Percentiles rank a stretch among this genome's conserved stretches.
These are phyloP conservation scores for Desmodus rotundus DNA, from an alignment of 2,113 vertebrate genomes.

Conservation along the genomic window DNA sequence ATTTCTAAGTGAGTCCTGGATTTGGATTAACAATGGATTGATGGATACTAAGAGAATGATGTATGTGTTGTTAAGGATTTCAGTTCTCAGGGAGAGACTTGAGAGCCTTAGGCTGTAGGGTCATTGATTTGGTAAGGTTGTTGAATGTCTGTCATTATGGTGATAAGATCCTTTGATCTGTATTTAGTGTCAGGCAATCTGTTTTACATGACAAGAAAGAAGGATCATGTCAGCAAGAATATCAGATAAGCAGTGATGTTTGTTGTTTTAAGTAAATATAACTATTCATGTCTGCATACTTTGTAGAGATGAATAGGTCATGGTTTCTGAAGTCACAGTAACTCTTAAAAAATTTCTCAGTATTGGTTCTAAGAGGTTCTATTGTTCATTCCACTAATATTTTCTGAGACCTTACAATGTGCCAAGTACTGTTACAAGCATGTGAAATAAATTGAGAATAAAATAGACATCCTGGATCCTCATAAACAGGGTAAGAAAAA, in stretches of 20 bases:
- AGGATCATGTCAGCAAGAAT: not conserved
- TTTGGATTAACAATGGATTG: not conserved
- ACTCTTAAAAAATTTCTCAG: not conserved
- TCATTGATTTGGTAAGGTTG: conserved; percentile 7
- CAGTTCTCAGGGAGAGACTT: not conserved
- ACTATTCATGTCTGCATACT: not conserved
- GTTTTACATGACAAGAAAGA: not conserved
- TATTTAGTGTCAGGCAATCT: not conserved
- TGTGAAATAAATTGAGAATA: not conserved
- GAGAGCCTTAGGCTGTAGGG: not conserved
- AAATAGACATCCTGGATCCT: not conserved
- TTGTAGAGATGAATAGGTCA: not conserved
- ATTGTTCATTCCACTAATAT: not conserved
- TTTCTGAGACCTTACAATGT: not conserved
- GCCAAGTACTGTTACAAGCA: not conserved
- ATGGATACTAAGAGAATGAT: not conserved
- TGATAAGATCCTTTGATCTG: not conserved
- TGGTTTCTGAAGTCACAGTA: not conserved
- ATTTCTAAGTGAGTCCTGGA: not conserved
- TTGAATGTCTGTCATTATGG: not conserved
- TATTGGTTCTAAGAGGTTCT: not conserved
- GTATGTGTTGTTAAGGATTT: not conserved
- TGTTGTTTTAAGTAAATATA: conserved; percentile 21
- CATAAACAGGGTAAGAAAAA: not conserved
- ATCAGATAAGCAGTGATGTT: not conserved